These are phyloP conservation scores for Halcyon senegalensis DNA, from an alignment of 2,113 vertebrate genomes.

Conservation along the genomic window DNA sequence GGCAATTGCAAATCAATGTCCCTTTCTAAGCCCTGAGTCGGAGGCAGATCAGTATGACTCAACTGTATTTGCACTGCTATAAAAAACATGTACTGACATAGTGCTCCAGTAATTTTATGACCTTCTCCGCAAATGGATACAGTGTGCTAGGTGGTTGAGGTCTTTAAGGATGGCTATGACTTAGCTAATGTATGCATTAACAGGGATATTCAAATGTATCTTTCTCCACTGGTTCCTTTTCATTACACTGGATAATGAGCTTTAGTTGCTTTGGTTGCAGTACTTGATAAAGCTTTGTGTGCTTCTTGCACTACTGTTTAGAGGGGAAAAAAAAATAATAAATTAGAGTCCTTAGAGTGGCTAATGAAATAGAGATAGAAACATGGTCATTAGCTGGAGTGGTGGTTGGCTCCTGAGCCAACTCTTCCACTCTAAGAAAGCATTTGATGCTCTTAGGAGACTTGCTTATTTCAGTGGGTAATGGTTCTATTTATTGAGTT, in stretches of 20 bases:
- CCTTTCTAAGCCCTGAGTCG: neutral
- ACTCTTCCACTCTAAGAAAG: neutral
- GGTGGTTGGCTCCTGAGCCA: conserved; percentile 16
- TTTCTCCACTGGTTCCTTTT: conserved; percentile 41
- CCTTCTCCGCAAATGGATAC: neutral
- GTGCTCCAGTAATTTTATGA: neutral
- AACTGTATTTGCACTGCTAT: neutral
- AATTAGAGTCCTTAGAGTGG: neutral
- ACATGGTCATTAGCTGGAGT: conserved; percentile 8
- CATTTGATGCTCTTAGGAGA: conserved; percentile 51
- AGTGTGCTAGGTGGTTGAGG: neutral
- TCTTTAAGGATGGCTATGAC: neutral
- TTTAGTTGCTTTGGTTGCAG: conserved; percentile 36
- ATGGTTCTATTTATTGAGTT: conserved; percentile 62
- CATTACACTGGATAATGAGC: conserved; percentile 50
- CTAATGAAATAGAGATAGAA: conserved; percentile 30
- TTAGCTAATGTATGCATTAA: neutral
- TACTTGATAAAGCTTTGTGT: neutral
- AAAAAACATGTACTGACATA: neutral
- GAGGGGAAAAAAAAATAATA: neutral
- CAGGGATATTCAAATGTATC: conserved; percentile 21
- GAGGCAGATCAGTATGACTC: neutral
- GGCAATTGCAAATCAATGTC: neutral
- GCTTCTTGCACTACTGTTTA: neutral
- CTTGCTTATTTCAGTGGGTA: conserved; percentile 30